These are phyloP conservation scores for Rallus crepitans DNA, from an alignment of 2,797 vertebrate species.

Conservation along the genomic window DNA sequence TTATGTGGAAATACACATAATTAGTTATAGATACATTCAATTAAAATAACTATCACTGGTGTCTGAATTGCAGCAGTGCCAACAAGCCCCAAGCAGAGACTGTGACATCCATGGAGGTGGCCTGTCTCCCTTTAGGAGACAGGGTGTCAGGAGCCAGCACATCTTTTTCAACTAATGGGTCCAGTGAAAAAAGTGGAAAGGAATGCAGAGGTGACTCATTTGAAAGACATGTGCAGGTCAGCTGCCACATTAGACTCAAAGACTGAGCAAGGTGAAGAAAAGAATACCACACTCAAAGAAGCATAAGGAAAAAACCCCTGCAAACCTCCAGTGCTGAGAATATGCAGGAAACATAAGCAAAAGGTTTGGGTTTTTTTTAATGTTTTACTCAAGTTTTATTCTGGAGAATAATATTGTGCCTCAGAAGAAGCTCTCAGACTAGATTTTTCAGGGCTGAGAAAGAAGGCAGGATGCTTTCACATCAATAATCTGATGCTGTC, in stretches of 20 bases:
- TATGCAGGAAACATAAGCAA: neutral
- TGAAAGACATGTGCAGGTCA: neutral
- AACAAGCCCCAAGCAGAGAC: neutral
- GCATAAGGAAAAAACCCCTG: fast-evolving
- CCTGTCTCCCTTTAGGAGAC: neutral
- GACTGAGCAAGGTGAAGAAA: neutral
- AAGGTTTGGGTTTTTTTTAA: neutral
- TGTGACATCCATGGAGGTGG: neutral
- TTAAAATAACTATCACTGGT: neutral
- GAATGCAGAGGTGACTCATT: neutral
- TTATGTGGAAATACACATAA: neutral
- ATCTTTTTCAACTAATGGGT: neutral
- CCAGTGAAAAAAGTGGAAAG: neutral
- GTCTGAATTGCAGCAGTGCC: neutral
- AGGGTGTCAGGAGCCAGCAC: neutral
- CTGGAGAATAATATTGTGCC: neutral
- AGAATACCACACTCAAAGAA: neutral
- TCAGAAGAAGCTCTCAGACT: neutral
- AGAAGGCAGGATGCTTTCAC: neutral
- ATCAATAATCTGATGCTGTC: neutral
- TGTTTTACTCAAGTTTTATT: neutral
- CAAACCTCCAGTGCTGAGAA: neutral
- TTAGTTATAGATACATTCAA: neutral
- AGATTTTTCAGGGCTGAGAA: neutral
- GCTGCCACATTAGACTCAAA: neutral